Evolutionary conservation across 1,140 invertebrate genomes (phyloP).

Genomic region (Leptinotarsa lineolata): DNA sequence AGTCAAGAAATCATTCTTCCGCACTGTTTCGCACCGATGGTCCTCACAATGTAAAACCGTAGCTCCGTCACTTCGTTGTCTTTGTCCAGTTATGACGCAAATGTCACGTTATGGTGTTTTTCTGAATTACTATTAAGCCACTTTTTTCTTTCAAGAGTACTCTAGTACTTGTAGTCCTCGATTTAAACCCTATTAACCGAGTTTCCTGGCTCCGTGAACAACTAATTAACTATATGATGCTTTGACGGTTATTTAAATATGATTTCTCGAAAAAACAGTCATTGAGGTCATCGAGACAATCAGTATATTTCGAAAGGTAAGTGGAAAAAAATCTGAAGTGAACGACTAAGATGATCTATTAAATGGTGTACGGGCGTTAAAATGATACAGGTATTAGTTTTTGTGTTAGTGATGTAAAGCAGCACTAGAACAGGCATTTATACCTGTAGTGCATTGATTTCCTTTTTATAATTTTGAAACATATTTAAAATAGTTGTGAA

Average conservation of each 20-base stretch:
- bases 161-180: background rate
- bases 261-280: no score
- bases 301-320: no score
- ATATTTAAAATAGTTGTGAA: no score
- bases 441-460: no score
- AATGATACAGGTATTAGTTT: no score
- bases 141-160: slow-evolving; percentile 8
- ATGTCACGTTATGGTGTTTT: slow-evolving; percentile 24
- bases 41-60: slow-evolving; percentile 28
- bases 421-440: no score
- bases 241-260: background rate
- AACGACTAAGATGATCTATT: no score
- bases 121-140: slow-evolving; percentile 24
- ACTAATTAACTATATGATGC: background rate
- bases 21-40: slow-evolving; percentile 29
- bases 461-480: no score
- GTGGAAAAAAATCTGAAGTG: no score
- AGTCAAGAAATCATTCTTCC: slow-evolving; percentile 36
- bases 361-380: no score
- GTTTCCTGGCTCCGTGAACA: slow-evolving; percentile 4
- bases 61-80: slow-evolving; percentile 24
- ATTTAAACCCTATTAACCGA: background rate
- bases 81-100: slow-evolving; percentile 27
- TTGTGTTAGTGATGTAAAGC: no score
- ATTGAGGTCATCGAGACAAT: no score